These are phyloP conservation scores for Edolisoma coerulescens DNA, from an alignment of 2,113 vertebrate species.

Conservation along the genomic window DNA sequence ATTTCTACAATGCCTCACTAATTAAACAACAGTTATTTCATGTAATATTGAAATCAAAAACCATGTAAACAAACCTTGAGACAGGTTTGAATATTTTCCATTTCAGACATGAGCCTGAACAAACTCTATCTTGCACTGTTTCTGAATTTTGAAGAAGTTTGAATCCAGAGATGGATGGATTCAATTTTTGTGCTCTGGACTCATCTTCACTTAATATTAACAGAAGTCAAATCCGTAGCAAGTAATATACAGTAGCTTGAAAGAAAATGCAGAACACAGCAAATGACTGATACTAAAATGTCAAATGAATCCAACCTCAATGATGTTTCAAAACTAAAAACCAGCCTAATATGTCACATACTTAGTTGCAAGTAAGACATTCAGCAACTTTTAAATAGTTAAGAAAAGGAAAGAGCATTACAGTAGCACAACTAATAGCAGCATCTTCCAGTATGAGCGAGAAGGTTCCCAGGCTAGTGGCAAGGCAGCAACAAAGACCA, in stretches of 20 bases:
- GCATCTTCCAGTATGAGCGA: not conserved
- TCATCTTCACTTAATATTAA: not conserved
- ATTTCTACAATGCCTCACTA: slow-evolving; percentile 41
- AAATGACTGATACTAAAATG: not conserved
- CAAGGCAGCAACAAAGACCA: not conserved
- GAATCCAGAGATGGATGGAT: not conserved
- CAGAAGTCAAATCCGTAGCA: not conserved
- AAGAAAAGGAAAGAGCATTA: not conserved
- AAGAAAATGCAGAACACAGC: not conserved
- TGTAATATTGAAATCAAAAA: slow-evolving; percentile 39
- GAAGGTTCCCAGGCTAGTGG: not conserved
- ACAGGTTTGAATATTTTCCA: slow-evolving; percentile 26
- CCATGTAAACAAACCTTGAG: slow-evolving; percentile 34
- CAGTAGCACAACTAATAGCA: not conserved
- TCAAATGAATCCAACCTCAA: not conserved
- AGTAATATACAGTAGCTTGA: not conserved
- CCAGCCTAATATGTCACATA: not conserved
- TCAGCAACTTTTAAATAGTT: not conserved
- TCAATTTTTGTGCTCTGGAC: not conserved
- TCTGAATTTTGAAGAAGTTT: not conserved
- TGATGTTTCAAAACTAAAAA: not conserved
- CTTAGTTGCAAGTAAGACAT: not conserved
- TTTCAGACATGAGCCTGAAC: slow-evolving; percentile 13
- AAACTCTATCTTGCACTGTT: not conserved
- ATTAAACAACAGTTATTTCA: slow-evolving; percentile 39